Percentiles rank a stretch among this genome's conserved stretches.
phyloP scores from a whole-genome alignment of 2,797 vertebrate species.

The Urophycis tenuis region DNA sequence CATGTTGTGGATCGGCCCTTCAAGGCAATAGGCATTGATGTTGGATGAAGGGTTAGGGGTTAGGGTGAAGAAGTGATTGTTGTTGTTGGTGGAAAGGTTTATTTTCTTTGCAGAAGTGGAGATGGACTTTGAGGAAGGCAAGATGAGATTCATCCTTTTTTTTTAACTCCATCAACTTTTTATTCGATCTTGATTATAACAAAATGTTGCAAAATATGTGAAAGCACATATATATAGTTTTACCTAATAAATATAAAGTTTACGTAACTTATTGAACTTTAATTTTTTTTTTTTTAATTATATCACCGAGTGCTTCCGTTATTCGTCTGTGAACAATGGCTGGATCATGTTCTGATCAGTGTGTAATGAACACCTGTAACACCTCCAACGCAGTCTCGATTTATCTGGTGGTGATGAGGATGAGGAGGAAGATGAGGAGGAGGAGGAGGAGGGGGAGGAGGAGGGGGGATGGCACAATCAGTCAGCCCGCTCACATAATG shows the following conservation, averaged over 20 bases:
- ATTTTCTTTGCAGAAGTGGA: no score
- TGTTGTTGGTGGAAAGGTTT: no score
- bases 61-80: background rate
- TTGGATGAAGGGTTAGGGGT: no score
- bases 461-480: background rate
- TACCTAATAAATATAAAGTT: background rate
- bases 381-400: no score
- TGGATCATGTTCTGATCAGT: background rate
- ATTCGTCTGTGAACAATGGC: background rate
- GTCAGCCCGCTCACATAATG: background rate
- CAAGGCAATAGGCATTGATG: background rate
- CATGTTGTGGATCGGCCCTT: background rate
- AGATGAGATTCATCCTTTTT: no score
- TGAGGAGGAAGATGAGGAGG: no score
- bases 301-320: background rate
- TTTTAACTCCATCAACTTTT: background rate
- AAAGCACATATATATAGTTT: background rate
- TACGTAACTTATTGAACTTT: background rate
- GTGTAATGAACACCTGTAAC: background rate
- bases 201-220: background rate
- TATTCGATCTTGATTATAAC: background rate
- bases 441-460: no score
- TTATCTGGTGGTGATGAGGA: no score
- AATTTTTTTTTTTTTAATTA: background rate
- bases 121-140: no score